These are phyloP conservation scores for Lordiphosa fenestrarum DNA, from an alignment of 2,888 invertebrate species.

Conservation along the genomic window DNA sequence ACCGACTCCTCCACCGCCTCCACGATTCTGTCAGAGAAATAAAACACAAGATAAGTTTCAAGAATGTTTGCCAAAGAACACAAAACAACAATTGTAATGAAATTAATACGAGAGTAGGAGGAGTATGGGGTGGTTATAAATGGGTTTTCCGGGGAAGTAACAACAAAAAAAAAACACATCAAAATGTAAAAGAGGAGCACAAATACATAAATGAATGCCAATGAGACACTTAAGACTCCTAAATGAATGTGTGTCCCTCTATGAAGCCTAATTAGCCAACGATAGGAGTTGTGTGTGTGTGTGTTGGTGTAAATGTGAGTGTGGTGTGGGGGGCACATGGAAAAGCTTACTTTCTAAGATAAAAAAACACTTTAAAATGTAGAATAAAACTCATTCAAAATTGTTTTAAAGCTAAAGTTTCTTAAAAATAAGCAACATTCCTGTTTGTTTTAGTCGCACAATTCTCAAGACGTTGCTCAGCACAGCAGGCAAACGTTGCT, in stretches of 20 bases:
- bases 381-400: conserved; percentile 37
- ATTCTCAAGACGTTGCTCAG: conserved; percentile 25
- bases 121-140: not conserved
- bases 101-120: conserved; percentile 27
- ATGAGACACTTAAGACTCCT: conserved; percentile 65
- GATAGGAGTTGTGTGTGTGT: conserved; percentile 9
- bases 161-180: conserved; percentile 19
- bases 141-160: conserved; percentile 29
- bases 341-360: conserved; percentile 9
- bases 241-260: conserved; percentile 17
- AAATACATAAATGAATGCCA: conserved; percentile 64
- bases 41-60: not conserved
- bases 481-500: conserved; percentile 38
- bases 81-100: conserved; percentile 33
- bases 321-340: not conserved
- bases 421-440: conserved; percentile 49
- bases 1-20: conserved; percentile 42
- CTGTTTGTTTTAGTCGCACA: conserved; percentile 18
- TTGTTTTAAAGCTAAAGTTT: conserved; percentile 64
- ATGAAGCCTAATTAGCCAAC: conserved; percentile 18
- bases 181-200: conserved; percentile 30
- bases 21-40: conserved; percentile 39
- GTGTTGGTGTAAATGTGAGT: not conserved
- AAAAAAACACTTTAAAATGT: conserved; percentile 34
- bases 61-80: conserved; percentile 8